Conservation (phyloP, 2,797 vertebrate genomes). For the Limosa lapponica region DNA sequence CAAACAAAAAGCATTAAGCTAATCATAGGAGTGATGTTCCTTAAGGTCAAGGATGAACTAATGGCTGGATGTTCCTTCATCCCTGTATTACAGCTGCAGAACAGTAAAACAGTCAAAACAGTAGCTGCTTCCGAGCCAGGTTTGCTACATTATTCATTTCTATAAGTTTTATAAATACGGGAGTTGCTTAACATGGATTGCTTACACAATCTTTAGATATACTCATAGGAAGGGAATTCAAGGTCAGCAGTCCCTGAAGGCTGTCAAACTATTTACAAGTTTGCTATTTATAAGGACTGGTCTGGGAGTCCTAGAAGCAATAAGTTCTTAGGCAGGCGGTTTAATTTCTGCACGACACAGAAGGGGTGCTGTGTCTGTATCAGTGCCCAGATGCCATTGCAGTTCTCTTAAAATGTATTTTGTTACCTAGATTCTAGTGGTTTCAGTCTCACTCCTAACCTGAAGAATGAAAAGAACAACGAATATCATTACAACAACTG, state of each 20-base stretch:
- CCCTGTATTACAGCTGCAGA: background rate
- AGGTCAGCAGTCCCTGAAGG: constrained; percentile 69
- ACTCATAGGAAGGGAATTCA: constrained; percentile 61
- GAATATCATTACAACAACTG: background rate
- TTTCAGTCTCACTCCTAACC: background rate
- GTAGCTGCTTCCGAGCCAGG: constrained; percentile 26
- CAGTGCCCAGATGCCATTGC: background rate
- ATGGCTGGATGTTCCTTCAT: background rate
- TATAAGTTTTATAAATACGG: constrained; percentile 66
- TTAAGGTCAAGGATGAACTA: constrained; percentile 15
- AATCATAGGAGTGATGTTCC: background rate
- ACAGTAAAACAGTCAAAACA: background rate
- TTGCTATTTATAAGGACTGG: constrained; percentile 76
- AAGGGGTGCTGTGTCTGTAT: constrained; percentile 12
- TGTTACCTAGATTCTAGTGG: background rate
- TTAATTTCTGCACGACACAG: constrained; percentile 42
- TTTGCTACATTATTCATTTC: constrained; percentile 59
- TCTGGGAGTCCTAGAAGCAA: constrained; percentile 64
- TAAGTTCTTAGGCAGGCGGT: constrained; percentile 58
- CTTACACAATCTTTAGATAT: constrained; percentile 44
- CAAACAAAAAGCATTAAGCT: constrained; percentile 31
- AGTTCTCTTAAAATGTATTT: constrained; percentile 26
- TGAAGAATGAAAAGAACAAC: background rate
- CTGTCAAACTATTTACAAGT: constrained; percentile 72
- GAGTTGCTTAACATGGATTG: constrained; percentile 38